Percentiles rank a stretch among this genome's conserved stretches.
Evolutionary conservation across 2,797 vertebrate genomes (phyloP).

Genomic region (Psittacula echo): DNA sequence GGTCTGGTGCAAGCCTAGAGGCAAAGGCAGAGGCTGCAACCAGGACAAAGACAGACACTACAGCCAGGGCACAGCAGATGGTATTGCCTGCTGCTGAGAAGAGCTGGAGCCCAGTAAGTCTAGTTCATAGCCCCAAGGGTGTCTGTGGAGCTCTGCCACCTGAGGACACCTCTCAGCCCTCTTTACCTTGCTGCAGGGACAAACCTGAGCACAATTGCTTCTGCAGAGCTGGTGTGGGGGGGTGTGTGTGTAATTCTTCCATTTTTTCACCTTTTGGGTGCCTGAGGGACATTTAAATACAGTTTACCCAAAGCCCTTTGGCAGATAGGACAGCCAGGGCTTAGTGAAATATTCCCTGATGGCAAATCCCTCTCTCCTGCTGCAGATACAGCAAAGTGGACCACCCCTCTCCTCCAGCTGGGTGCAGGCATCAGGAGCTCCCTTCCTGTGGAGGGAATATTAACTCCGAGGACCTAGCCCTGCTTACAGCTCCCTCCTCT

Average conservation of each 20-base stretch:
- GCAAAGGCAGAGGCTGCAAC: neutral
- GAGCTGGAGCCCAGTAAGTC: neutral
- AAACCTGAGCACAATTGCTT: fast-evolving
- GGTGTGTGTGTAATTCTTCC: neutral
- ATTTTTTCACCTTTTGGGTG: neutral
- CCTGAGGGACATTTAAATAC: constrained; percentile 1
- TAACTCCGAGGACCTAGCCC: neutral
- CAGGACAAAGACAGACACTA: too few relatives aligned
- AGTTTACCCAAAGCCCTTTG: neutral
- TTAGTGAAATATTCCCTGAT: neutral
- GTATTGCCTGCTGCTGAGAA: neutral
- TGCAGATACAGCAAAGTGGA: neutral
- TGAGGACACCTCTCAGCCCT: neutral
- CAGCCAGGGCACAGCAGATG: neutral
- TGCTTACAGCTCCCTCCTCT: neutral
- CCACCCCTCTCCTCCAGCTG: neutral
- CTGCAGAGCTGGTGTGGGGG: neutral
- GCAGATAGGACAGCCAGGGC: neutral
- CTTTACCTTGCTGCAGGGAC: neutral
- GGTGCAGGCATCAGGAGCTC: neutral
- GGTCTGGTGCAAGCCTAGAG: neutral
- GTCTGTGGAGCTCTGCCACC: neutral
- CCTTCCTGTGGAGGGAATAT: neutral
- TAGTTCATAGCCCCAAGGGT: neutral
- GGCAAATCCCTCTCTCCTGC: neutral